Evolutionary conservation across 2,888 invertebrate species (phyloP).

Genomic region (Parnassius orleans): DNA sequence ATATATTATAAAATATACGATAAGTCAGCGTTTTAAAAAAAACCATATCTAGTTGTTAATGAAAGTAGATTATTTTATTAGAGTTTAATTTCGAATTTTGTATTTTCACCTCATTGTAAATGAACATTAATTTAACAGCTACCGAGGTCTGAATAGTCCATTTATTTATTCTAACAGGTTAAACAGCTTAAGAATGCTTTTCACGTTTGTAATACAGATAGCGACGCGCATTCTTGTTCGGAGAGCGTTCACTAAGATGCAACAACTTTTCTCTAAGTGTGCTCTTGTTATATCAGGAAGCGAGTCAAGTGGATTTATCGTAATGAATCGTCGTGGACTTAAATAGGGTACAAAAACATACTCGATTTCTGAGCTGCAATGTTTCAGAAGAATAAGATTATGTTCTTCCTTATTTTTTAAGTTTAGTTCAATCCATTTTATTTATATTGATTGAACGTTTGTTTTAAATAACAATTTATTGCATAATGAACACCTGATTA

Average conservation of each 20-base stretch:
- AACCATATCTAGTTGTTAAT: too few relatives aligned
- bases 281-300: slow-evolving; percentile 26
- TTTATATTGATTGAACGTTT: too few relatives aligned
- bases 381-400: too few relatives aligned
- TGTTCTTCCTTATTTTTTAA: too few relatives aligned
- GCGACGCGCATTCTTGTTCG: slow-evolving; percentile 19
- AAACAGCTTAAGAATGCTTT: slow-evolving; percentile 26
- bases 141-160: slow-evolving; percentile 15
- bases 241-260: slow-evolving; percentile 18
- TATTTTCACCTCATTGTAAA: slow-evolving; percentile 1
- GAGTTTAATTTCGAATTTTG: neutral
- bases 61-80: too few relatives aligned
- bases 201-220: slow-evolving; percentile 26
- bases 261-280: slow-evolving; percentile 23
- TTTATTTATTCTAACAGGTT: slow-evolving; percentile 24
- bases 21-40: too few relatives aligned
- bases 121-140: slow-evolving; percentile 5
- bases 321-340: slow-evolving; percentile 1
- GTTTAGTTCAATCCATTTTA: too few relatives aligned
- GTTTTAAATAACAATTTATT: too few relatives aligned
- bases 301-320: slow-evolving; percentile 14
- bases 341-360: neutral
- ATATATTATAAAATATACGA: too few relatives aligned
- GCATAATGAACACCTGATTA: too few relatives aligned
- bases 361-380: too few relatives aligned